Percentiles rank a stretch among this genome's conserved stretches.
phyloP scores from a whole-genome alignment of 2,888 invertebrate genomes.

The Carcina quercana region DNA sequence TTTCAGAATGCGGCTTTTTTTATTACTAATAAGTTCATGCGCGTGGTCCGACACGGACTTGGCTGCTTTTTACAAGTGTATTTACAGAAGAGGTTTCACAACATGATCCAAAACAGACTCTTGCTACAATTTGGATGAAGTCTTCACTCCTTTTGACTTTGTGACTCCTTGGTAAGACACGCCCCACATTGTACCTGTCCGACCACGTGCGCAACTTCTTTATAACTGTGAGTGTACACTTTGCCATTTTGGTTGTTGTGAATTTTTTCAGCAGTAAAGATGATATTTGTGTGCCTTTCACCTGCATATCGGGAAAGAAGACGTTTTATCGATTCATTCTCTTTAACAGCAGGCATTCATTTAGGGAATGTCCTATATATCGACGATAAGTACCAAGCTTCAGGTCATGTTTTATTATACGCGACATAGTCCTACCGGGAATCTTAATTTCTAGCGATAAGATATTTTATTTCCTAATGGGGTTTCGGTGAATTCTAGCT shows the following conservation, averaged over 20 bases:
- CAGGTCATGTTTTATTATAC: slow-evolving; percentile 13
- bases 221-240: slow-evolving; percentile 5
- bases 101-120: slow-evolving; percentile 5
- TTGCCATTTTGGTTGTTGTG: slow-evolving; percentile 2
- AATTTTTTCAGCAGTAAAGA: background rate
- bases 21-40: no score
- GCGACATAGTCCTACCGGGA: slow-evolving; percentile 10
- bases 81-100: slow-evolving; percentile 5
- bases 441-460: slow-evolving; percentile 10
- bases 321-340: slow-evolving; percentile 1
- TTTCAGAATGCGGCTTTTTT: no score
- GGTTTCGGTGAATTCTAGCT: slow-evolving; percentile 9
- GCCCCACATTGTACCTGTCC: slow-evolving; percentile 1
- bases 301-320: slow-evolving; percentile 2
- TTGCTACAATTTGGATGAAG: slow-evolving; percentile 6
- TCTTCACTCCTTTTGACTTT: slow-evolving; percentile 6
- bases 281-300: slow-evolving; percentile 1
- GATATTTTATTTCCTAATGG: slow-evolving; percentile 10
- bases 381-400: slow-evolving; percentile 11
- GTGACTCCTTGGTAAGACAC: slow-evolving; percentile 7
- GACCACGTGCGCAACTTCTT: slow-evolving; percentile 5
- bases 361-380: slow-evolving; percentile 11
- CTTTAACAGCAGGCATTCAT: slow-evolving; percentile 9
- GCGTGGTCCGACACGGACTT: no score
- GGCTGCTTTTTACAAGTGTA: no score